Evolutionary conservation across 1,140 invertebrate species (phyloP).

Genomic region (Pseudomyrmex pallidus): DNA sequence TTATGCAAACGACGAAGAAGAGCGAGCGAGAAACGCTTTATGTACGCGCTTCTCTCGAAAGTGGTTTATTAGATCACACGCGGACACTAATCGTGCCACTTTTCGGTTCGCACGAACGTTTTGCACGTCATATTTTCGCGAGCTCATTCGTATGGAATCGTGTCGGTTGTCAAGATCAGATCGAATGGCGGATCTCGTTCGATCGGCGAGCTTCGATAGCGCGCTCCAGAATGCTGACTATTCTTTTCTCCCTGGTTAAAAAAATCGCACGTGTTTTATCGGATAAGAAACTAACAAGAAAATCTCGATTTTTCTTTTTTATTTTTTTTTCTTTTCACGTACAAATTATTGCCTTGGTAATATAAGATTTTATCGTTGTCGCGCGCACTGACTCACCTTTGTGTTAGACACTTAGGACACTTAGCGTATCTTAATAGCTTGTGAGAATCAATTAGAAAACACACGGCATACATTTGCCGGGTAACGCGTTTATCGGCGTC

Average conservation of each 20-base stretch:
- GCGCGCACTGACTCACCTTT: conserved; percentile 14
- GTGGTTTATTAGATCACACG: conserved; percentile 68
- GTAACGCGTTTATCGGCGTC: neutral
- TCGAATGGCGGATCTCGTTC: neutral
- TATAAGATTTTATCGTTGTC: neutral
- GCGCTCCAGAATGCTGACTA: neutral
- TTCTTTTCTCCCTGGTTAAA: neutral
- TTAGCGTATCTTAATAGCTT: conserved; percentile 26
- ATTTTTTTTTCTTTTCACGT: no score
- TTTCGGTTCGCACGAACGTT: conserved; percentile 35
- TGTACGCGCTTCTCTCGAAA: conserved; percentile 52
- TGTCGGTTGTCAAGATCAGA: conserved; percentile 5
- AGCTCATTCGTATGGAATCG: conserved; percentile 29
- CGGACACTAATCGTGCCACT: conserved; percentile 55
- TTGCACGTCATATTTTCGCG: conserved; percentile 28
- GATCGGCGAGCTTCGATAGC: neutral
- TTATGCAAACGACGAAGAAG: conserved; percentile 58
- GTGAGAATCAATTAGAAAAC: conserved; percentile 45
- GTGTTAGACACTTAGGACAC: neutral
- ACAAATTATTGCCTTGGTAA: neutral
- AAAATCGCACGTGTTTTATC: no score
- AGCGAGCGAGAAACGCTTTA: conserved; percentile 34
- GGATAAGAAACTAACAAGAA: no score
- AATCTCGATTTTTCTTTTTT: neutral
- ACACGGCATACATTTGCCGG: conserved; percentile 31